These are phyloP conservation scores for Sepioteuthis lessoniana DNA, from an alignment of 2,888 invertebrate species.

Conservation along the genomic window DNA sequence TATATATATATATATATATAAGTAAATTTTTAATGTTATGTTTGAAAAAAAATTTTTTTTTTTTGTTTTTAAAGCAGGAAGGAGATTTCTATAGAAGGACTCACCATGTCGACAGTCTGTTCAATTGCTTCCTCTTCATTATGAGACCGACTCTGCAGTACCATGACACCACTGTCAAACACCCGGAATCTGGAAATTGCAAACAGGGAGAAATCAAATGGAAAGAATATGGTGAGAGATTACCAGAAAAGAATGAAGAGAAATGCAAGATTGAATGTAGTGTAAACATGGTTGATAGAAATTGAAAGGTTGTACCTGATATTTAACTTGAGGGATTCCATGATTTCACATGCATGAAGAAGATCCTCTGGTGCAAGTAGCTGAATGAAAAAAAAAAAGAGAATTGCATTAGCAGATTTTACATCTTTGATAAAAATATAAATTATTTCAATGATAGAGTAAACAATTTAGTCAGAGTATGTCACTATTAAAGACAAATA, in stretches of 20 bases:
- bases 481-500: background rate
- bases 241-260: background rate
- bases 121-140: constrained; percentile 76
- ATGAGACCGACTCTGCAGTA: constrained; percentile 86
- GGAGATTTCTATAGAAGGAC: constrained; percentile 47
- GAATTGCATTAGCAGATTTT: background rate
- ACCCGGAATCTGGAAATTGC: constrained; percentile 80
- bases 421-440: background rate
- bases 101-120: constrained; percentile 73
- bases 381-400: constrained; percentile 64
- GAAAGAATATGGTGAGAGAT: background rate
- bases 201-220: background rate
- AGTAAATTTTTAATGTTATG: too few species aligned
- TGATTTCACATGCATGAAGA: constrained; percentile 85
- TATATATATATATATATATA: too few species aligned
- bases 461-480: background rate
- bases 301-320: constrained; percentile 70
- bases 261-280: background rate
- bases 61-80: background rate
- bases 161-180: constrained; percentile 96
- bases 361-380: constrained; percentile 97
- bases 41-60: too few species aligned
- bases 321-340: constrained; percentile 74
- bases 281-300: background rate
- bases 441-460: background rate